These are phyloP conservation scores for Cataglyphis altisquamis DNA, from an alignment of 2,888 invertebrate genomes.

Conservation along the genomic window DNA sequence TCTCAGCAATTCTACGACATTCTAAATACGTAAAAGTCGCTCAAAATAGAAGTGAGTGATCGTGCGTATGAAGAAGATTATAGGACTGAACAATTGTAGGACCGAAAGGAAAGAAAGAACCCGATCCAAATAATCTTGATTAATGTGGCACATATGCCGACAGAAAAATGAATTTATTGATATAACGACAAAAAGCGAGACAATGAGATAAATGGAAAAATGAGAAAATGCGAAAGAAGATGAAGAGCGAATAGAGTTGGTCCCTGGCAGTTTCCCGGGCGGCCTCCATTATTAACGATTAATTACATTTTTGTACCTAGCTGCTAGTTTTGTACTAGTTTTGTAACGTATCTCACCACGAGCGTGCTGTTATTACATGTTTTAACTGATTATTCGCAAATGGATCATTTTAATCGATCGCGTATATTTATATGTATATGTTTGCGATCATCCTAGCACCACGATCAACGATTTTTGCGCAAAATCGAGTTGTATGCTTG, in stretches of 20 bases:
- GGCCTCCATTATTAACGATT: constrained; percentile 82
- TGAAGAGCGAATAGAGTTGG: constrained; percentile 70
- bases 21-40: constrained; percentile 74
- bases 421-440: constrained; percentile 57
- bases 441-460: constrained; percentile 50
- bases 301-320: constrained; percentile 87
- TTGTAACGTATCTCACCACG: constrained; percentile 87
- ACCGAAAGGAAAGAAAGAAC: constrained; percentile 55
- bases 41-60: constrained; percentile 57
- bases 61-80: neutral
- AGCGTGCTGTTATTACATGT: constrained; percentile 84
- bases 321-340: constrained; percentile 89
- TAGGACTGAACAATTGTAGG: constrained; percentile 16
- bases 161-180: neutral
- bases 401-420: constrained; percentile 75
- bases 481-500: constrained; percentile 71
- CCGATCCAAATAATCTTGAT: neutral
- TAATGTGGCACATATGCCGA: neutral
- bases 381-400: constrained; percentile 82
- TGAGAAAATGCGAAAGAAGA: constrained; percentile 42
- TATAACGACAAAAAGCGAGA: constrained; percentile 45
- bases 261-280: constrained; percentile 83
- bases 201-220: constrained; percentile 35
- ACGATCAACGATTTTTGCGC: constrained; percentile 64
- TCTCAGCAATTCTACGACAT: constrained; percentile 77